Evolutionary conservation across 2,888 invertebrate genomes (phyloP), one percentile per base, ranked within the genome.

Genomic region (Colletes collaris): DNA sequence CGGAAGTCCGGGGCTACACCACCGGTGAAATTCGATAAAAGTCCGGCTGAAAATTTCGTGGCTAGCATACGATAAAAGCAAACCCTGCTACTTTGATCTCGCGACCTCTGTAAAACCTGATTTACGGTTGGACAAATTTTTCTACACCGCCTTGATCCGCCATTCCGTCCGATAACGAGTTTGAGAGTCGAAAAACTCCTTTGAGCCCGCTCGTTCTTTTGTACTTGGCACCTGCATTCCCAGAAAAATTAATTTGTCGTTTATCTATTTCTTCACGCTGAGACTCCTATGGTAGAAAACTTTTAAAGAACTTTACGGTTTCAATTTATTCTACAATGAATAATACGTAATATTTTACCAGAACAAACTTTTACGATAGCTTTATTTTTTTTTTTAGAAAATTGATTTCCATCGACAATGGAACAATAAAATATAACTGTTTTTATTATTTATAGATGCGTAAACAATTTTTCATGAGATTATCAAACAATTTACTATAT

Each of bases 1-100:
- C 76, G 84, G 66, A 82, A 84, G 71, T 49, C 52, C 56, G 76
- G 27, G 27, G 63, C 67, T 55, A 50, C 50, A 65, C 35, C 44
- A 53, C 65, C 52, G 59, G 40, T 46, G 65, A 68, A 79, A 79
- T 70, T 78, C 76, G 79, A 84, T 84, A 85, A 79, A 85, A 85
- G 75, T 79, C 65, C 62, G 55, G 67, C 58, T 65, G 53, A 65
- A 67, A 64, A 74, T 75, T 80, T 74, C 56, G 62, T 65, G 64
- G 63, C 52, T 55, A 53, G 55, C 72, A 65, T 55, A 64, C 72
- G 72, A 78, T 64, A 69, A 79, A 80, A 72, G 60, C 49, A 64
- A 16, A 49, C 16, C 27, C 19, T 6, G 44, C 11, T 53, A 7
- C 79, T 81, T 79, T 76, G 81, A 80, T 76, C 72, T 67, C 8